Percentiles rank a stretch among this genome's conserved stretches.
These are phyloP conservation scores for Aphidius colemani DNA, from an alignment of 2,888 invertebrate genomes.

Conservation along the genomic window DNA sequence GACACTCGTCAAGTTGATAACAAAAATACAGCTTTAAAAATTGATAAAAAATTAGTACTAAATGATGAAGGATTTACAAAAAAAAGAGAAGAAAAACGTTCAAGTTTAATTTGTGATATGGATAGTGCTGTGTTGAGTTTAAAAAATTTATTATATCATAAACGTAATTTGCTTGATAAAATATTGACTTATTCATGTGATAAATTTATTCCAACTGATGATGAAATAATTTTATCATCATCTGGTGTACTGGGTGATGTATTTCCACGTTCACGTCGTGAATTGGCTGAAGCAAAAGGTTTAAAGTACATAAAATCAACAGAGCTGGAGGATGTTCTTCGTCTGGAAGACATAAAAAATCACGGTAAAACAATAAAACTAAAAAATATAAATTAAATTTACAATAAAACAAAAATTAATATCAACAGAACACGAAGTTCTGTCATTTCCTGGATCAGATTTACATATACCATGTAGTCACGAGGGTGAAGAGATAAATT, in stretches of 20 bases:
- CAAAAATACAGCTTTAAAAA: background rate
- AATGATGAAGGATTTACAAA: background rate
- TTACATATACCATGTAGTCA: constrained; percentile 47
- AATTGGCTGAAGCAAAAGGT: constrained; percentile 40
- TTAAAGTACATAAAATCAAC: constrained; percentile 43
- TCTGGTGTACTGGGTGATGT: constrained; percentile 34
- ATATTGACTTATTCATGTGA: constrained; percentile 42
- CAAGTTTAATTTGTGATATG: constrained; percentile 44
- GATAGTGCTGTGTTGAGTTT: constrained; percentile 36
- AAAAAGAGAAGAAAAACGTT: constrained; percentile 32
- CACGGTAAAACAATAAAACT: constrained; percentile 6
- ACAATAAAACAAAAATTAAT: background rate
- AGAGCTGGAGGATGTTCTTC: constrained; percentile 40
- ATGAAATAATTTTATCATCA: constrained; percentile 40
- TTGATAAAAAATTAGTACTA: background rate
- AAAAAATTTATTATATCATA: constrained; percentile 33
- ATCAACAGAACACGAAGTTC: constrained; percentile 39
- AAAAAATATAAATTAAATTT: background rate
- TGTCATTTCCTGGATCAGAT: constrained; percentile 46
- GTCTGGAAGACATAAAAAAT: constrained; percentile 26
- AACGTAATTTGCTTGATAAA: constrained; percentile 35
- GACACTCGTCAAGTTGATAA: background rate
- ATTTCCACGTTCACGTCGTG: constrained; percentile 35
- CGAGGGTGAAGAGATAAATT: constrained; percentile 42
- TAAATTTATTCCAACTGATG: constrained; percentile 42